Evolutionary conservation across 2,888 invertebrate genomes (phyloP), one percentile per base, ranked within the genome.

Genomic region (Ochlodes sylvanus): DNA sequence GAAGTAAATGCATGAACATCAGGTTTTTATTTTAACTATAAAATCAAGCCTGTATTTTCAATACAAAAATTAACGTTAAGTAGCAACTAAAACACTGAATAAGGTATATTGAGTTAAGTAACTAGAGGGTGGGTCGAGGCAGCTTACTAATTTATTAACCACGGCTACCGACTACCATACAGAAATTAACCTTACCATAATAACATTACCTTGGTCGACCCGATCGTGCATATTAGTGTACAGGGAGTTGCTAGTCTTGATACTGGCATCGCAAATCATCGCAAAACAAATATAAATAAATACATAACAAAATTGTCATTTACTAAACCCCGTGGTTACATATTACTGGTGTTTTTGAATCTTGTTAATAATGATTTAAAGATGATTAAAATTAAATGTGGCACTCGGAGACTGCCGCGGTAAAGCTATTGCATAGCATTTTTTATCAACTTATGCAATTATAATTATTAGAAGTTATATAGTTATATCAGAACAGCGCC

Each of bases 141-240:
- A 79, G 75, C 76, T 78, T 75, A 87, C 90, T 92, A 92, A 92
- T 93, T 92, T 93, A 92, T 92, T 92, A 92, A 90, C 87, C 84
- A 84, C 82, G 80, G 84, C 76, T 84, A 90, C 88, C 86, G 79
- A 76, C 81, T 82, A 84, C 87, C 84, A 82, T 87, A 90, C 85
- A 92, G 84, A 88, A 92, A 92, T 92, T 92, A 92, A 89, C 88
- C 85, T 90, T 80, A 81, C 81, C 81, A 85, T 89, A 90, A 87
- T 90, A 84, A 84, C 84, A 82, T 84, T 83, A 56, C 61, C 67
- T 67, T 67, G 54, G 60, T 54, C 44, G 55, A 55, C 54, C 60
- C 52, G 52, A 80, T 83, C 82, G 82, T 90, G 87, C 84, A 86
- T 86, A 87, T 86, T 83, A 82, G 75, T 76, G 72, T 82, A 83